Evolutionary conservation across 2,797 vertebrate genomes (phyloP).

Genomic region (Poeciliopsis gracilis): DNA sequence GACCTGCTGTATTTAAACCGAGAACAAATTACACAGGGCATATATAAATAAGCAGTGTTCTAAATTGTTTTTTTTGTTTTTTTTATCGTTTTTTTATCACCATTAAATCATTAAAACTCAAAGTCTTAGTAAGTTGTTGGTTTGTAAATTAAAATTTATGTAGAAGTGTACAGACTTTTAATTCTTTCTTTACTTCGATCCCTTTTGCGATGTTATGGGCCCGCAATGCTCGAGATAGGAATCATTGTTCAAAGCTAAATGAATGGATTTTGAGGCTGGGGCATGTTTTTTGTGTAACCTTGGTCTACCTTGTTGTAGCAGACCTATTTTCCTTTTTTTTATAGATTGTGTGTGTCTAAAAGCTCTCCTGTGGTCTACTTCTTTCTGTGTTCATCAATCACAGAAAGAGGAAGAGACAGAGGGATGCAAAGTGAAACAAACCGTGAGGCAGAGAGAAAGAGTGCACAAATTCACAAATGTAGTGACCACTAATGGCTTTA

Average conservation of each 20-base stretch:
- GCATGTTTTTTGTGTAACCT: conserved; percentile 34
- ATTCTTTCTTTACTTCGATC: background rate
- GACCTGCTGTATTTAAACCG: background rate
- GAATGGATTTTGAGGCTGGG: conserved; percentile 17
- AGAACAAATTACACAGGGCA: background rate
- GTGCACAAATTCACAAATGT: conserved; percentile 55
- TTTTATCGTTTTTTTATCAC: background rate
- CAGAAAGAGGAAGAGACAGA: conserved; percentile 26
- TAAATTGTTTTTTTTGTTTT: background rate
- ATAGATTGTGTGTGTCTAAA: conserved; percentile 57
- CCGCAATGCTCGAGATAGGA: background rate
- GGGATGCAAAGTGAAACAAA: conserved; percentile 18
- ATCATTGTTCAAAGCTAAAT: conserved; percentile 22
- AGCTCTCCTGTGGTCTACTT: conserved; percentile 59
- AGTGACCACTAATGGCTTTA: conserved; percentile 77
- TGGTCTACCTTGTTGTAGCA: conserved; percentile 43
- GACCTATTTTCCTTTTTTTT: conserved; percentile 57
- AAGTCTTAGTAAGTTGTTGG: background rate
- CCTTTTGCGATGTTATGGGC: background rate
- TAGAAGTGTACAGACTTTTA: background rate
- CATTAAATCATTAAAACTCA: background rate
- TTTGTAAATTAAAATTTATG: background rate
- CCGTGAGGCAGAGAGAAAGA: conserved; percentile 6
- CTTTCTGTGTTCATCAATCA: conserved; percentile 65
- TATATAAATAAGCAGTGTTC: background rate